phyloP scores from a whole-genome alignment of 2,797 vertebrate species.

The Alouatta caraya region DNA sequence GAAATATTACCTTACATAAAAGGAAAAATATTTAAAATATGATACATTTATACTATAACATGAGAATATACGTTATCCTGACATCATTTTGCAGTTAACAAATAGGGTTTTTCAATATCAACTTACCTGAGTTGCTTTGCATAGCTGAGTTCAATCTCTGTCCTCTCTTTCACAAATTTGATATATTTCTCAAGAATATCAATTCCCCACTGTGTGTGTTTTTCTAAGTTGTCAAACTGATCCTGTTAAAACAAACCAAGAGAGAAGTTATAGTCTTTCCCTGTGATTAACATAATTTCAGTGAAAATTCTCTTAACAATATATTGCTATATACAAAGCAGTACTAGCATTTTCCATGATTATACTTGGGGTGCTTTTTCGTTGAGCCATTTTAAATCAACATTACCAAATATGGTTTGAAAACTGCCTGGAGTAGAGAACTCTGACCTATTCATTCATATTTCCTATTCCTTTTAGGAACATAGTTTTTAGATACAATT shows the following conservation, averaged over 20 bases:
- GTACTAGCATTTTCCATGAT: conserved; percentile 67
- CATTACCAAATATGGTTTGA: conserved; percentile 42
- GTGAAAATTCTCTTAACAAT: neutral
- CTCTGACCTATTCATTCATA: neutral
- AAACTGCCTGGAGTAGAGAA: neutral
- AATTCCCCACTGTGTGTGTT: conserved; percentile 97
- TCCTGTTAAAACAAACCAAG: conserved; percentile 86
- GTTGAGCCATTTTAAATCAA: conserved; percentile 13
- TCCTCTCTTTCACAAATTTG: conserved; percentile 96
- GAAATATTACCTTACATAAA: neutral
- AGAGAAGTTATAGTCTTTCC: conserved; percentile 47
- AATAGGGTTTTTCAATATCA: neutral
- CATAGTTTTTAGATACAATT: neutral
- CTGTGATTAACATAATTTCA: conserved; percentile 20
- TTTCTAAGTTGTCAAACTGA: conserved; percentile 98
- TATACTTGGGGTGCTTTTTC: neutral
- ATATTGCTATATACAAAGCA: neutral
- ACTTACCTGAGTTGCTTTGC: conserved; percentile 98
- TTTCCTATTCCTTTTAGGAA: neutral
- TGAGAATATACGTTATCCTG: neutral
- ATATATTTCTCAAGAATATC: conserved; percentile 96
- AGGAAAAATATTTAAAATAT: neutral
- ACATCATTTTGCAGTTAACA: neutral
- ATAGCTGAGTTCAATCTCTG: conserved; percentile 97
- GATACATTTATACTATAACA: neutral